These are phyloP conservation scores for Agrotis clavis DNA, from an alignment of 2,888 invertebrate species.

Conservation along the genomic window DNA sequence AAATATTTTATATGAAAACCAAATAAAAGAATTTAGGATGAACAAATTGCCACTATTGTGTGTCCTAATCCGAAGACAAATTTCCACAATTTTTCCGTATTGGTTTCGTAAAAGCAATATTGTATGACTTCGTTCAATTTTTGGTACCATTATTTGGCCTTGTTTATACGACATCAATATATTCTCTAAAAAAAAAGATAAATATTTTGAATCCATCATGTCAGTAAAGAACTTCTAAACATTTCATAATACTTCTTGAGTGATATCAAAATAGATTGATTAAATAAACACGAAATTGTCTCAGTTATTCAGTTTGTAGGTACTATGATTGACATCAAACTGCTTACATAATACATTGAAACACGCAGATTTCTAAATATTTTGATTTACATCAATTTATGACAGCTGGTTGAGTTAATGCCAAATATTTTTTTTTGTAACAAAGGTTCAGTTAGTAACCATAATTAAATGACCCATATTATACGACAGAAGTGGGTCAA, in stretches of 20 bases:
- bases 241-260: not conserved
- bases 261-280: not conserved
- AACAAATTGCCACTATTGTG: not conserved
- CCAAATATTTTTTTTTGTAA: conserved; percentile 24
- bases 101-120: not conserved
- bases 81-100: not conserved
- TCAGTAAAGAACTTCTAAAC: not conserved
- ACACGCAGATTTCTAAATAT: conserved; percentile 27
- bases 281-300: not conserved
- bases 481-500: too few species aligned
- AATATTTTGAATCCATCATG: not conserved
- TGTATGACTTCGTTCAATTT: not conserved
- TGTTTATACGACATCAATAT: too few species aligned
- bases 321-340: not conserved
- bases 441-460: not conserved
- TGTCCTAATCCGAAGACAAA: too few species aligned
- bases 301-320: not conserved
- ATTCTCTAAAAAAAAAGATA: not conserved
- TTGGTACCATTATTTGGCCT: not conserved
- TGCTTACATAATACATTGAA: conserved; percentile 34
- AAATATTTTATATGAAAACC: too few species aligned
- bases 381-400: conserved; percentile 31
- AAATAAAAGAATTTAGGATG: not conserved
- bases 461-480: too few species aligned
- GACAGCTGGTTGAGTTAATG: conserved; percentile 23